A percentile compares a stretch with the other conserved stretches of the same genome.
phyloP scores from a whole-genome alignment of 2,113 vertebrate genomes.

The Callorhinus ursinus region DNA sequence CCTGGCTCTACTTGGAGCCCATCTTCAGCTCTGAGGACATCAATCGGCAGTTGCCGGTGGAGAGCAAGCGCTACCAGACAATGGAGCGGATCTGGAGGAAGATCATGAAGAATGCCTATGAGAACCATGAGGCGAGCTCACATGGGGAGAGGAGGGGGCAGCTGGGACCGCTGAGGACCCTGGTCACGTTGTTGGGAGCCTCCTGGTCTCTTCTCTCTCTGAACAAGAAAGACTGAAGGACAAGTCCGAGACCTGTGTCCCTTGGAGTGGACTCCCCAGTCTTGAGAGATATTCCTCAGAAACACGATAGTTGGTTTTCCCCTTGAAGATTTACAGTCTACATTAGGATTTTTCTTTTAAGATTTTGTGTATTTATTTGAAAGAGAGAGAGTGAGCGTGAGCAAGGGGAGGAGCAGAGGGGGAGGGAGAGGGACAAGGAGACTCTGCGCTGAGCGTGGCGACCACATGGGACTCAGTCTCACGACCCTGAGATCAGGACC shows the following conservation, averaged over 20 bases:
- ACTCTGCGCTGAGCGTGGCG: too few species aligned
- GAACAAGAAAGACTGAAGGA: constrained; percentile 18
- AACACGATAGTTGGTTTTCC: not conserved
- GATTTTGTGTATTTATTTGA: not conserved
- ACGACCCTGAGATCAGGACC: too few species aligned
- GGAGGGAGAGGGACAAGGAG: too few species aligned
- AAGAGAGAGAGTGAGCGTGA: not conserved
- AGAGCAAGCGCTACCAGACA: constrained; percentile 90
- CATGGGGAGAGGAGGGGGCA: not conserved
- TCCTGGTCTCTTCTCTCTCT: not conserved
- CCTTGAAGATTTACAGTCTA: not conserved
- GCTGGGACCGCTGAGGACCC: not conserved
- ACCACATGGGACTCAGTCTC: too few species aligned
- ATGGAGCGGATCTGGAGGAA: constrained; percentile 91
- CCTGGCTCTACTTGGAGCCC: constrained; percentile 96
- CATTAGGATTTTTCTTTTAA: not conserved
- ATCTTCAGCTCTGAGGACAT: constrained; percentile 97
- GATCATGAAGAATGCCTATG: constrained; percentile 90
- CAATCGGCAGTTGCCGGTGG: constrained; percentile 91
- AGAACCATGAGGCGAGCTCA: constrained; percentile 88
- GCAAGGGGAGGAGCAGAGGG: too few species aligned
- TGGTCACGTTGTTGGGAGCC: not conserved
- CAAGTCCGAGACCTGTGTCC: not conserved
- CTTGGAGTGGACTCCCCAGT: not conserved
- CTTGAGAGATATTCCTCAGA: not conserved